Evolutionary conservation across 2,797 vertebrate genomes (phyloP), one percentile per base, ranked within the genome.

Genomic region (Crocodylus rhombifer): DNA sequence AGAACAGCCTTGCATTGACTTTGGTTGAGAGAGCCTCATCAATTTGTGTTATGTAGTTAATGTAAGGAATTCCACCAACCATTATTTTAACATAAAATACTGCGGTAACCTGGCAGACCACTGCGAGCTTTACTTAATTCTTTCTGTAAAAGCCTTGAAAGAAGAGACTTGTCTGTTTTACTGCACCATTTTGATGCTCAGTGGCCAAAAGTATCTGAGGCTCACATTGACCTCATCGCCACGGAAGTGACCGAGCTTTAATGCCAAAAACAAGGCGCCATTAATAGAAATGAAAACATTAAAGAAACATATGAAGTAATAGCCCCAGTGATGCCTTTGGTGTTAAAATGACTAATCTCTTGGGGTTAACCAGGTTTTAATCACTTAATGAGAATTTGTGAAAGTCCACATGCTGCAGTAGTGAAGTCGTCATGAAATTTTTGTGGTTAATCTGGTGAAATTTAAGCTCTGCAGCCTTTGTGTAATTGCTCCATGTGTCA

Each of bases 31-130:
- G 58, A 86, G 61, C 55, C 86, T 97, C 96, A 94, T 95, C 95
- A 92, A 84, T 96, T 96, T 95, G 63, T 94, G 88, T 97, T 96
- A 96, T 86, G 57, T 73, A 94, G 90, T 90, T 92, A 92, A 94
- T 75, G 77, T 13, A 58, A 83, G 64, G 77, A 94, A 93, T 91
- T 91, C 84, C 16, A 26, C 84, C 18, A 76, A 60, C 23, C 11
- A 23, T 42, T 61, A 30, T 84, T 89, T 92, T 64, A 94, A 81
- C 57, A 62, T 90, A 88, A 91, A 94, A 93, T 93, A 91, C 18
- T 62, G 21, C 42, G 60, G 62, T 93, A 89, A 93, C 89, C 87
- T 94, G 65, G 64, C 73, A 82, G 81, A 84, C 62, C 79, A 75
- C 28, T 17, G 36, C 91, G 81, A 85, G 88, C 83, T 91, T 77